A percentile compares a stretch with the other conserved stretches of the same genome.
Conservation (phyloP, 2,888 invertebrate genomes). For the Himalopsyche tibetana region DNA sequence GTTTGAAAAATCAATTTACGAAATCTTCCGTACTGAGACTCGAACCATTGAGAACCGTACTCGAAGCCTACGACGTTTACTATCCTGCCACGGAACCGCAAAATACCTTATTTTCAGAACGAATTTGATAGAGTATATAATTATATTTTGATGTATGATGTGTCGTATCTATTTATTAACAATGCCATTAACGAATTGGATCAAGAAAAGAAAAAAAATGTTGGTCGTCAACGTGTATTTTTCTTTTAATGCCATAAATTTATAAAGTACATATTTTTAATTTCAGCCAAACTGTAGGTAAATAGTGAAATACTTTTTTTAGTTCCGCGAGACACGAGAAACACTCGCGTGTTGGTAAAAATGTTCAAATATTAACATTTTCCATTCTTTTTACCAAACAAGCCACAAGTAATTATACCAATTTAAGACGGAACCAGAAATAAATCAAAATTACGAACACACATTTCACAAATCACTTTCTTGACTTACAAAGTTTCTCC, state of each 20-base stretch:
- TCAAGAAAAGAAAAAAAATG: too few species aligned
- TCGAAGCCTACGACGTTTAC: too few species aligned
- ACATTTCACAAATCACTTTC: conserved; percentile 61
- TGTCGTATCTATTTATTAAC: too few species aligned
- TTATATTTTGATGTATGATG: too few species aligned
- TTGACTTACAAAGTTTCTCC: background rate
- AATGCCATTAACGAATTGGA: too few species aligned
- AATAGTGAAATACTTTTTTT: conserved; percentile 4
- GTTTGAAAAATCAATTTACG: too few species aligned
- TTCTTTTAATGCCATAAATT: background rate
- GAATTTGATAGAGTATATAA: too few species aligned
- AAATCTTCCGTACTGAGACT: too few species aligned
- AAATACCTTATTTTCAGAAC: too few species aligned
- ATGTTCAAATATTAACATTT: conserved; percentile 34
- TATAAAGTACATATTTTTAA: conserved; percentile 2
- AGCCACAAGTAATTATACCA: conserved; percentile 55
- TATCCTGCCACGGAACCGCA: too few species aligned
- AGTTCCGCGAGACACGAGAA: background rate
- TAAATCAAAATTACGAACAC: conserved; percentile 61
- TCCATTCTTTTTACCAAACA: conserved; percentile 46
- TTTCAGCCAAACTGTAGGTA: background rate
- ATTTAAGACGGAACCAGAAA: conserved; percentile 43
- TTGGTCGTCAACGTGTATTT: background rate
- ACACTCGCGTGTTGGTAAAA: conserved; percentile 21
- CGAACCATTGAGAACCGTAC: too few species aligned